phyloP scores from a whole-genome alignment of 2,113 vertebrate genomes.

The Syngnathus typhle region DNA sequence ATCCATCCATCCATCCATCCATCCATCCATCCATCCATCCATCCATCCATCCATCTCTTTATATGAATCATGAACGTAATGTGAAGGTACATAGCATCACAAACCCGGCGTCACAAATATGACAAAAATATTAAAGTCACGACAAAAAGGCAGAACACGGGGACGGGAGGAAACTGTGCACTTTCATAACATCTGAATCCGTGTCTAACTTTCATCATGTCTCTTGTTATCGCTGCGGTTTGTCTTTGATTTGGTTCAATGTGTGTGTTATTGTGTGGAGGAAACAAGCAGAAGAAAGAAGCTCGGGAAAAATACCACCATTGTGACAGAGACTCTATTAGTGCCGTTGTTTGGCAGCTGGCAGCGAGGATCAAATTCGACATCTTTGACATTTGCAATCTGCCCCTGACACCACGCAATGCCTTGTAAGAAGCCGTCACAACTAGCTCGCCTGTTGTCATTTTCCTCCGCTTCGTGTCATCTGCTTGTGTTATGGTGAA shows the following conservation, averaged over 20 bases:
- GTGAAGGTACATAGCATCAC: background rate
- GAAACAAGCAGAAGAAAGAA: background rate
- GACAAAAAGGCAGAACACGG: background rate
- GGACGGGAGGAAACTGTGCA: background rate
- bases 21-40: too few relatives aligned
- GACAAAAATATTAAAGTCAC: conserved; percentile 19
- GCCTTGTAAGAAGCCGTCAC: conserved; percentile 40
- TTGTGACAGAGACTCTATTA: conserved; percentile 10
- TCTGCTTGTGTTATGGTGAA: conserved; percentile 31
- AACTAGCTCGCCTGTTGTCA: conserved; percentile 38
- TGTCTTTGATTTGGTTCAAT: conserved; percentile 37
- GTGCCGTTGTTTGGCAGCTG: conserved; percentile 23
- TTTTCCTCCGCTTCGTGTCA: conserved; percentile 23
- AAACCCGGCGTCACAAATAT: conserved; percentile 7
- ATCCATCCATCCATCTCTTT: background rate
- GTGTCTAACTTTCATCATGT: background rate
- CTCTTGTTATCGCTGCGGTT: conserved; percentile 9
- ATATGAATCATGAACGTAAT: background rate
- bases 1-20: too few relatives aligned
- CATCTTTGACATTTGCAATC: conserved; percentile 55
- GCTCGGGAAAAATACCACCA: conserved; percentile 1
- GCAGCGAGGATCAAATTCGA: conserved; percentile 44
- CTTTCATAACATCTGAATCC: conserved; percentile 21
- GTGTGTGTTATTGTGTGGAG: background rate
- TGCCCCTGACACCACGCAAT: conserved; percentile 40